A percentile compares a stretch with the other conserved stretches of the same genome.
These are phyloP conservation scores for Leptura quadrifasciata DNA, from an alignment of 2,888 invertebrate genomes.

Conservation along the genomic window DNA sequence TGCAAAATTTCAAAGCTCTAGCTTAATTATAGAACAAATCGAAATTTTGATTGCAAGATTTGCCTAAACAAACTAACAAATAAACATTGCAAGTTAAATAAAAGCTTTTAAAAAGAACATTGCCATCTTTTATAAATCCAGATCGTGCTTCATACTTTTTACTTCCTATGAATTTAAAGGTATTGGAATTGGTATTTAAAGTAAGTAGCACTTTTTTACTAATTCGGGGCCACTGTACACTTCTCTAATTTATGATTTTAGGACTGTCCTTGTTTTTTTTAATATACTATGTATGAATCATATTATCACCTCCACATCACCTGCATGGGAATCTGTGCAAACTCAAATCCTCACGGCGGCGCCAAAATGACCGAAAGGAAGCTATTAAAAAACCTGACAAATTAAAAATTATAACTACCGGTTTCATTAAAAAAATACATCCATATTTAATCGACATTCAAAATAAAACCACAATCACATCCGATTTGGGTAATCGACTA, in stretches of 20 bases:
- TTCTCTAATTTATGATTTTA: constrained; percentile 8
- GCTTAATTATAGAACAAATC: no score
- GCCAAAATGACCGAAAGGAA: constrained; percentile 44
- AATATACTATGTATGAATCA: constrained; percentile 14
- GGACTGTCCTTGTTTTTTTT: constrained; percentile 28
- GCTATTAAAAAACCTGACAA: constrained; percentile 39
- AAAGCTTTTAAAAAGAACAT: no score
- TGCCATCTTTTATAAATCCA: no score
- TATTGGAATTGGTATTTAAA: no score
- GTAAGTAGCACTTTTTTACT: not conserved
- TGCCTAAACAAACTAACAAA: no score
- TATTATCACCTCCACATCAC: not conserved
- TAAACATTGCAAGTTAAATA: no score
- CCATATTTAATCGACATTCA: constrained; percentile 36
- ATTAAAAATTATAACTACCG: constrained; percentile 40
- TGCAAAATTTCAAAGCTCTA: no score
- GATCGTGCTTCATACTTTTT: no score
- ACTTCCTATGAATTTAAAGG: no score
- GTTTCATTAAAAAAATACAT: constrained; percentile 26
- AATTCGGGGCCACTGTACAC: constrained; percentile 2
- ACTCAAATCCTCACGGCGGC: constrained; percentile 49
- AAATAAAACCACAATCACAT: constrained; percentile 54
- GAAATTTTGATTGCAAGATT: no score
- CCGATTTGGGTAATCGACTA: constrained; percentile 54
- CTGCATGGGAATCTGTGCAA: constrained; percentile 48